A percentile compares a stretch with the other conserved stretches of the same genome.
Evolutionary conservation across 2,113 vertebrate species (phyloP).

Genomic region (Alces alces): DNA sequence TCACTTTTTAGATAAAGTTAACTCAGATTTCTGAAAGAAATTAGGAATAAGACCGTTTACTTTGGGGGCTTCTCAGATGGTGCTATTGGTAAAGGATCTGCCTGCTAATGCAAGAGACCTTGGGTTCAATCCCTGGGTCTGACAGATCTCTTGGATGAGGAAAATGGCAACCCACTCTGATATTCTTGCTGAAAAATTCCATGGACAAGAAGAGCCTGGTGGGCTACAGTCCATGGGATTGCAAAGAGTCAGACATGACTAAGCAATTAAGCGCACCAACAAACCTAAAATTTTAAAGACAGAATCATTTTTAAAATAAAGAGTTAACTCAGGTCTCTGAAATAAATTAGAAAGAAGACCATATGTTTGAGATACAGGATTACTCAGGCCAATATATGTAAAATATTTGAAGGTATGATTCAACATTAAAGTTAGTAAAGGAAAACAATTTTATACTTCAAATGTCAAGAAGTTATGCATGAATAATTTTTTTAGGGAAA

Average conservation of each 20-base stretch:
- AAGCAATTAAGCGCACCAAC: not conserved
- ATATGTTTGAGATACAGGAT: not conserved
- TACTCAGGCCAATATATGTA: not conserved
- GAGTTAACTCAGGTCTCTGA: not conserved
- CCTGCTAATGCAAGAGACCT: not conserved
- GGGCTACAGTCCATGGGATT: not conserved
- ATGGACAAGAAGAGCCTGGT: not conserved
- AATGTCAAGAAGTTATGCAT: not conserved
- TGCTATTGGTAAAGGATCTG: not conserved
- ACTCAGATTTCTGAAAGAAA: not conserved
- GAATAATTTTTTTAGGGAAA: not conserved
- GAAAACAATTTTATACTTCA: not conserved
- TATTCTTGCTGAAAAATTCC: not conserved
- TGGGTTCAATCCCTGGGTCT: not conserved
- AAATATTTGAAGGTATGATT: not conserved
- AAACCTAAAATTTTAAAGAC: not conserved
- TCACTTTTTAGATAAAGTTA: not conserved
- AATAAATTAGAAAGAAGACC: slow-evolving; percentile 1
- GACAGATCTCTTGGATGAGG: not conserved
- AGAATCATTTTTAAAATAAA: not conserved
- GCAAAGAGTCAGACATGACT: not conserved
- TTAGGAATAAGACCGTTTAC: not conserved
- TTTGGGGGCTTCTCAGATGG: not conserved
- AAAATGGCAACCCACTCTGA: not conserved
- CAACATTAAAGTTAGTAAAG: not conserved